Base-by-base conservation (phyloP, 1,140 invertebrate genomes). In the Stegodyphus dumicola region DNA sequence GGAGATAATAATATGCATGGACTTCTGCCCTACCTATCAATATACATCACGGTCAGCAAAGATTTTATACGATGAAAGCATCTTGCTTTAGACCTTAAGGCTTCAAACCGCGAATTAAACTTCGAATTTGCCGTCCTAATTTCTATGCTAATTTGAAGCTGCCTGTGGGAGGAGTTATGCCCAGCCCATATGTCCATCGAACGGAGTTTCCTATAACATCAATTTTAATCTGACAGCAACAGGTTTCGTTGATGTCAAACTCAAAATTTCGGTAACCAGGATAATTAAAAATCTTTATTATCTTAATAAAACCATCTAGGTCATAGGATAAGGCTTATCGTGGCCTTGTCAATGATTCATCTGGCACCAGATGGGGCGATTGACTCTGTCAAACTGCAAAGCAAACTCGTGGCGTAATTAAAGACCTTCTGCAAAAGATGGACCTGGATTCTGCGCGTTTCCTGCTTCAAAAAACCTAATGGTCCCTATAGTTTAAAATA, bases 71-170 rank as follows among this genome's bases (percentile, higher is more conserved):
- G 51, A 73, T 17, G 49, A 52, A 73, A n/a, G 6, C 49, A 33
- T 33, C 33, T 33, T 33, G 33, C 33, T 33, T 33, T 33, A 33
- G 33, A 33, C 33, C 56, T 70, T 49, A 51, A 71, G 56, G 79
- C 79, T 74, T 74, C 73, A 65, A 81, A 65, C 53, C n/a, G 53
- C 48, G 69, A 81, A 81, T 81, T 73, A 81, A 65, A 15, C 69
- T 73, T 56, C 79, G 13, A 81, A 33, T 73, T 64, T 49, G 52
- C 70, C 67, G 69, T 52, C 33, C 69, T 74, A 74, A 81, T 81
- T 81, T 81, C 79, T 81, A 81, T 81, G 79, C 79, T 71, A 81
- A 81, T 74, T 81, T 73, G 6, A 15, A 64, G 54, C 48, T 18
- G 56, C 64, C 18, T 18, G 65, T 54, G 33, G 48, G 77, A 70